A percentile compares a stretch with the other conserved stretches of the same genome.
phyloP scores from a whole-genome alignment of 2,113 vertebrate genomes.

The Stictonetta naevosa region DNA sequence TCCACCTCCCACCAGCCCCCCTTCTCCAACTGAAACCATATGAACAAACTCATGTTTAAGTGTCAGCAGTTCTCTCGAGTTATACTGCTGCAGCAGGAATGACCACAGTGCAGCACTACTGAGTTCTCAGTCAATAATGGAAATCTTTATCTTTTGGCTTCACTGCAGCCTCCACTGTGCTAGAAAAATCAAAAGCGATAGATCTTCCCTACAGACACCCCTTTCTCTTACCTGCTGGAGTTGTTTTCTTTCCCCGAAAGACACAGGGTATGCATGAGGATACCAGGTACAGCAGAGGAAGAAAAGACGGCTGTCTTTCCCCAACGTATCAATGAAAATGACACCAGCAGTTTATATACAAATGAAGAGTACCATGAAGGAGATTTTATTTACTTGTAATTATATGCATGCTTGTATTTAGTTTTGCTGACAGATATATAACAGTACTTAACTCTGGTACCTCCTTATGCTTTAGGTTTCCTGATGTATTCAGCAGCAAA shows the following conservation, averaged over 20 bases:
- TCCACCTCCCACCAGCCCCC: background rate
- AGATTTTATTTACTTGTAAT: background rate
- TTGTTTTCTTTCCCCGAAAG: background rate
- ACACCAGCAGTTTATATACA: background rate
- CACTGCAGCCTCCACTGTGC: background rate
- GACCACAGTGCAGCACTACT: background rate
- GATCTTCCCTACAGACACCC: background rate
- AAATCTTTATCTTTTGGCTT: constrained; percentile 45
- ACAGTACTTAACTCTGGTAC: background rate
- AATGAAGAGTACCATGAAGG: background rate
- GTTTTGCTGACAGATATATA: background rate
- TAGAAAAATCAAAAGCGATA: background rate
- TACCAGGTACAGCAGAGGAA: background rate
- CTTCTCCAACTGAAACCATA: background rate
- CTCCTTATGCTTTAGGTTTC: background rate
- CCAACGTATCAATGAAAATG: background rate
- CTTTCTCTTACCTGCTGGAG: background rate
- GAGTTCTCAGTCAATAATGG: constrained; percentile 22
- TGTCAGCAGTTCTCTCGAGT: background rate
- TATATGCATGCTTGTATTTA: background rate
- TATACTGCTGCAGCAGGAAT: background rate
- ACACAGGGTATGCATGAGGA: background rate
- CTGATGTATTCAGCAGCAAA: background rate
- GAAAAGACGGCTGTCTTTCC: background rate
- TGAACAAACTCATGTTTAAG: background rate